Evolutionary conservation across 2,888 invertebrate genomes (phyloP).

Genomic region (Pseudococcus jackbeardsleyi): DNA sequence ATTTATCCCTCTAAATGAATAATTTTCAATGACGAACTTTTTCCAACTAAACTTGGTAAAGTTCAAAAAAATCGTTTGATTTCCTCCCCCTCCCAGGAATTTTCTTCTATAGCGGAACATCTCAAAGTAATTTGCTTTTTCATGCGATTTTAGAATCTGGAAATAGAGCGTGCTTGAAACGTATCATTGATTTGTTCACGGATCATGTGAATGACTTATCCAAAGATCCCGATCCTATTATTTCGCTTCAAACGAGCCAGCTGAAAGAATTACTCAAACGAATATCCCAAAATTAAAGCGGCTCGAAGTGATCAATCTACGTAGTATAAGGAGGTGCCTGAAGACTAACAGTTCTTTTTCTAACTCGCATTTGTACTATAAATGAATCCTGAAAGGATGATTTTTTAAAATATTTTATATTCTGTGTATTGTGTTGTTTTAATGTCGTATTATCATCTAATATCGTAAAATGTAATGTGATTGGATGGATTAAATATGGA

Average conservation of each 20-base stretch:
- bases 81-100: not conserved
- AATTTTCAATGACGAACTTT: conserved; percentile 4
- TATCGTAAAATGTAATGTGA: not conserved
- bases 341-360: conserved; percentile 22
- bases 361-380: conserved; percentile 2
- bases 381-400: not conserved
- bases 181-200: conserved; percentile 44
- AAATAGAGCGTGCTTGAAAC: conserved; percentile 35
- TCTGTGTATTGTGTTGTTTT: not conserved
- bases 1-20: not conserved
- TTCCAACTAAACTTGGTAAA: not conserved
- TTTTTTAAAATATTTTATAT: not conserved
- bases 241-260: conserved; percentile 58
- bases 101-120: not conserved
- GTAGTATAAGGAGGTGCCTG: not conserved
- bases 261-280: conserved; percentile 58
- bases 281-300: conserved; percentile 26
- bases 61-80: not conserved
- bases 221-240: conserved; percentile 59
- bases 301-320: not conserved
- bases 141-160: conserved; percentile 18
- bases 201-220: conserved; percentile 50
- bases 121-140: not conserved
- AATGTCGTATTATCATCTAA: not conserved
- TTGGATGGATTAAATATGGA: not conserved